Evolutionary conservation across 2,113 vertebrate genomes (phyloP), one percentile per base, ranked within the genome.

Genomic region (Rutilus rutilus): DNA sequence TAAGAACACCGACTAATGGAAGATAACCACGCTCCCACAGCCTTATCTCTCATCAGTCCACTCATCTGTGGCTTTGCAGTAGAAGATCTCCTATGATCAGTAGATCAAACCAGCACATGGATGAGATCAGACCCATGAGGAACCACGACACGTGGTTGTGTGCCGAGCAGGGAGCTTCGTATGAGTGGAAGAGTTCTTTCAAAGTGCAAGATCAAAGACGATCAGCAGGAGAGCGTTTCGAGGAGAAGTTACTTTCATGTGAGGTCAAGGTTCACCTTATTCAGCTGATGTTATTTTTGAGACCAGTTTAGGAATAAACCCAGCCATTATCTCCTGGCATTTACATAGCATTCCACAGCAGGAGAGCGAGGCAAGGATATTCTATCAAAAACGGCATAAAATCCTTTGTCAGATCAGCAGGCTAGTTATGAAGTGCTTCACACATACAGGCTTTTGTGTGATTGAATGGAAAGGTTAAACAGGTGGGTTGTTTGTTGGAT

Each of bases 31-130:
- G 2, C 62, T 54, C 50, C 25, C 57, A 36, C 12, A 6, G 17
- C 75, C 47, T 33, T 80, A 73, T 86, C 85, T 60, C 77, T 60
- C 50, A 86, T 86, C 77, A 59, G 17, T 77, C 50, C 50, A 45
- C 9, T 86, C 76, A n/a, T 45, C 77, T 71, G 65, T 60, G 25
- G 65, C 65, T 50, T 39, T 42, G 30, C 23, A 78, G 33, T 23
- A 67, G 45, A 76, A 65, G 78, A 65, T 81, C 78, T 69, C 62
- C 12, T 82, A 45, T 85, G 65, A 88, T 86, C 87, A 78, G 64
- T n/a, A 60, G 80, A 86, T 79, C 42, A 86, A 83, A 88, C 84
- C 52, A 14, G 50, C 33, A 42, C 47, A 77, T 65, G 57, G 36
- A 45, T 33, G 42, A 82, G 80, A 82, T 82, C 80, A 67, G 62